Evolutionary conservation across 2,888 invertebrate species (phyloP).

Genomic region (Drosophila monieri): DNA sequence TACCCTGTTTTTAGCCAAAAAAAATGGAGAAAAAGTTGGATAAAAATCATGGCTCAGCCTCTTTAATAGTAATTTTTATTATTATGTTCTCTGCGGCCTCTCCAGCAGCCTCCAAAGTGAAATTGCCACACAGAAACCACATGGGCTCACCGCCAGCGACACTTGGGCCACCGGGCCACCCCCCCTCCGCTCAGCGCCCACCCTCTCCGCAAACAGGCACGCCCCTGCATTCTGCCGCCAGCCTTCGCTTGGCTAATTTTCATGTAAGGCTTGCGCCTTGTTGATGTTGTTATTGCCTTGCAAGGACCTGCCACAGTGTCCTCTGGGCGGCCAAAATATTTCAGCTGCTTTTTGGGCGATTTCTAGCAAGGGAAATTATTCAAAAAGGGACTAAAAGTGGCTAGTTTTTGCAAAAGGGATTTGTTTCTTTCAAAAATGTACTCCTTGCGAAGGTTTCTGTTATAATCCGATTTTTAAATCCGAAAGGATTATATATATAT

Average conservation of each 20-base stretch:
- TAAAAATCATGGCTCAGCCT: no score
- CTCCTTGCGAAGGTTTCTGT: no score
- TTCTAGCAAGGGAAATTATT: neutral
- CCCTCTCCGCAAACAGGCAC: conserved; percentile 4
- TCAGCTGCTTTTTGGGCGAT: neutral
- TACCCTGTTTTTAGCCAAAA: conserved; percentile 27
- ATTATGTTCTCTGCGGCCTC: conserved; percentile 34
- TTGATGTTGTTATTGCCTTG: conserved; percentile 50
- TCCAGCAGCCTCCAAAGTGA: conserved; percentile 6
- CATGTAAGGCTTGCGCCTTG: conserved; percentile 67
- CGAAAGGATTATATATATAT: no score
- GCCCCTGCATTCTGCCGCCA: neutral
- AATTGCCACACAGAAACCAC: conserved; percentile 36
- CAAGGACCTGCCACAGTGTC: conserved; percentile 43
- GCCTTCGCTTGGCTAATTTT: conserved; percentile 54
- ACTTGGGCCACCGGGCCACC: conserved; percentile 5
- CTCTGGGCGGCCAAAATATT: conserved; percentile 7
- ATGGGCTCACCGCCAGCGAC: conserved; percentile 54
- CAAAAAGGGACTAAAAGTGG: no score
- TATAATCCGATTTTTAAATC: no score
- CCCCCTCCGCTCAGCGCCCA: neutral
- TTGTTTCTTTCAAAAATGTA: no score
- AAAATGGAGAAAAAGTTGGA: no score
- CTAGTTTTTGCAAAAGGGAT: no score
- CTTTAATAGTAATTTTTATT: conserved; percentile 63